These are phyloP conservation scores for Taeniopygia guttata DNA, from an alignment of 2,797 vertebrate genomes.

Conservation along the genomic window DNA sequence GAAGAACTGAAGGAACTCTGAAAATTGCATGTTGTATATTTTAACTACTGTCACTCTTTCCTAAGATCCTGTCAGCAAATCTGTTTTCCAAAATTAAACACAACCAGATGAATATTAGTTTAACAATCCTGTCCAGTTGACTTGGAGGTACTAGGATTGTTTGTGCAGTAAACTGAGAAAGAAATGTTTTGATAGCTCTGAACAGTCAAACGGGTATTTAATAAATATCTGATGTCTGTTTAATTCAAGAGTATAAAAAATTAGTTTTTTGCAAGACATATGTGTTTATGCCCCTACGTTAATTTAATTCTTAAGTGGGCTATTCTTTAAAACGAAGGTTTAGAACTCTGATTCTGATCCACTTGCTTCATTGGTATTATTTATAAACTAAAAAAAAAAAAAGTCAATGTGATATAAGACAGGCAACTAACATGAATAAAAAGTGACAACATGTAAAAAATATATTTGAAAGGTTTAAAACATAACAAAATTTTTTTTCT, in stretches of 20 bases:
- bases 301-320: background rate
- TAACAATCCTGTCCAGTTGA: background rate
- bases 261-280: background rate
- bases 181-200: background rate
- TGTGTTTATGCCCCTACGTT: background rate
- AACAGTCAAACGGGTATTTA: background rate
- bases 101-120: background rate
- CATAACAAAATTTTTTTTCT: background rate
- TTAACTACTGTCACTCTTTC: background rate
- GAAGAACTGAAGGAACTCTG: background rate
- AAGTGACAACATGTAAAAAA: background rate
- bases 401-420: background rate
- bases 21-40: background rate
- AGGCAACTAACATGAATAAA: background rate
- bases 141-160: background rate
- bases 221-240: background rate
- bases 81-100: background rate
- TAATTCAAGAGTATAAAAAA: background rate
- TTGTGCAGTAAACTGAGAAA: background rate
- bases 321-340: background rate
- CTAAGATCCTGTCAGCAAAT: background rate
- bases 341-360: background rate
- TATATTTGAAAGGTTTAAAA: too few relatives aligned
- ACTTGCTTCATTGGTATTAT: background rate
- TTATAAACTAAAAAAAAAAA: background rate